phyloP scores from a whole-genome alignment of 2,797 vertebrate genomes.

The Rallus crepitans region DNA sequence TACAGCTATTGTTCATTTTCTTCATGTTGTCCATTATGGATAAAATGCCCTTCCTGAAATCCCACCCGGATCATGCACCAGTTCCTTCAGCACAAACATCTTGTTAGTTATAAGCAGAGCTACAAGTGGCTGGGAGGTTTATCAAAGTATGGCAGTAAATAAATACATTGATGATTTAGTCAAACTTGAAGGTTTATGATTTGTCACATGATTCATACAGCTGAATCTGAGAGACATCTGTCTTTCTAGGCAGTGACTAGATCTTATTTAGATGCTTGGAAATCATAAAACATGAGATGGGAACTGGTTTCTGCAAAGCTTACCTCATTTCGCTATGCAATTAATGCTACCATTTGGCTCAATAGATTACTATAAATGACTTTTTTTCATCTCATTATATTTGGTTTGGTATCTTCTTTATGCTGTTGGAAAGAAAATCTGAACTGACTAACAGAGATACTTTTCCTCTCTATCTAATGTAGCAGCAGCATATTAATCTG shows the following conservation, averaged over 20 bases:
- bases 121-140: neutral
- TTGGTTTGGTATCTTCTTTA: neutral
- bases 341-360: neutral
- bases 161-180: neutral
- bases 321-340: neutral
- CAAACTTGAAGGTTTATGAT: neutral
- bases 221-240: neutral
- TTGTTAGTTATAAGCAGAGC: neutral
- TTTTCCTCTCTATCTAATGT: neutral
- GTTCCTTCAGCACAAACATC: neutral
- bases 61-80: neutral
- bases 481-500: neutral
- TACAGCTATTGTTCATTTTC: neutral
- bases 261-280: neutral
- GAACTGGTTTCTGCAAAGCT: neutral
- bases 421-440: neutral
- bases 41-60: neutral
- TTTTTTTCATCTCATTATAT: neutral
- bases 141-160: neutral
- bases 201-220: neutral
- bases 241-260: neutral
- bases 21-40: neutral
- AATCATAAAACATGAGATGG: neutral
- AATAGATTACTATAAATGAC: neutral
- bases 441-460: neutral